Base-by-base conservation (phyloP, 2,888 invertebrate species). In the Apotomis betuletana region DNA sequence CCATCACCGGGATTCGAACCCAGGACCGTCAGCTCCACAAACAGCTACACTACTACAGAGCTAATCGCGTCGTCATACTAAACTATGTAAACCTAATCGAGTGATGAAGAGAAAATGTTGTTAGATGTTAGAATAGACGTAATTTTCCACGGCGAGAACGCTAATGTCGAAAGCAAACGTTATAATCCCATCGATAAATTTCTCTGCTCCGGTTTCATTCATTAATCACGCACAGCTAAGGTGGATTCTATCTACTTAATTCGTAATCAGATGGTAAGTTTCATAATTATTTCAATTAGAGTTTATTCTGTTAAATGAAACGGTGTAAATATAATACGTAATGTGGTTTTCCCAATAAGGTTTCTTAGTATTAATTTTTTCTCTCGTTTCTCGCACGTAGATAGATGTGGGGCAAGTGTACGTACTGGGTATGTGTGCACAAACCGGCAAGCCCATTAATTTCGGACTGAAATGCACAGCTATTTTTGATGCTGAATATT, bases 181-280 rank as follows among this genome's bases (percentile, higher is more conserved):
- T 52, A 36, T 67, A 71, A 67, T 63, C 58, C 52, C 46, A 61
- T 72, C 57, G 58, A 72, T 68, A 72, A 63, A 72, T 72, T 72
- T 72, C 67, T 72, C 72, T n/a, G 72, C 57, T 72, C 62, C 62
- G 62, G 62, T 58, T 72, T 62, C 38, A 67, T 52, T 67, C 68
- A 62, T 68, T 72, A 72, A 67, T 68, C 57, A 65, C 36, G 59
- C 46, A 12, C 65, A 38, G 54, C 52, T 54, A 69, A 69, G 52
- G 44, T 46, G 64, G 51, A n/a, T 52, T 70, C 38, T 44, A 59
- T 70, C 59, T 27, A 65, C 54, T 65, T 65, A 60, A 52, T 52
- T 64, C 13, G 38, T 65, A 60, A 65, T 64, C 52, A 70, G 36
- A 58, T 59, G 5, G 36, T 44, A 63, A 41, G 44, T 44, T 13